A percentile compares a stretch with the other conserved stretches of the same genome.
Evolutionary conservation across 2,888 invertebrate genomes (phyloP).

Genomic region (Cyrtodaria siliqua): DNA sequence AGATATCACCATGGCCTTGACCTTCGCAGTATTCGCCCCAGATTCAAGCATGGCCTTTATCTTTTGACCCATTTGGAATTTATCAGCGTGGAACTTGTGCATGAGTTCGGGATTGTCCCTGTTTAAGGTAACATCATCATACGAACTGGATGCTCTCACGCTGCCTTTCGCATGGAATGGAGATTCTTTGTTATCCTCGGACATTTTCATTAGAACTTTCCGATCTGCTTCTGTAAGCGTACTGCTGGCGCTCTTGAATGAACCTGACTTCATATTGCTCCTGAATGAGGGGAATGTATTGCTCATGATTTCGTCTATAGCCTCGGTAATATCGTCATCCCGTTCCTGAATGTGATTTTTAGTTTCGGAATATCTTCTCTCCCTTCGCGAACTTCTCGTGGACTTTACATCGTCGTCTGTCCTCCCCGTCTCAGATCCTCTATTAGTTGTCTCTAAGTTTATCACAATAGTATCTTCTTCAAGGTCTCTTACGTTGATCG

Average conservation of each 20-base stretch:
- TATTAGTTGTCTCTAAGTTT: not conserved
- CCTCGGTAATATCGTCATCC: conserved; percentile 77
- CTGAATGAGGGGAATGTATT: conserved; percentile 69
- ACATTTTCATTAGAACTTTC: conserved; percentile 69
- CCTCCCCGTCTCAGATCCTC: conserved; percentile 35
- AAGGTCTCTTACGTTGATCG: not conserved
- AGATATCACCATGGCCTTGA: conserved; percentile 69
- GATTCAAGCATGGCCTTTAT: conserved; percentile 74
- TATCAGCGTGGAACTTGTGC: conserved; percentile 69
- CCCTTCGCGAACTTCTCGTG: conserved; percentile 64
- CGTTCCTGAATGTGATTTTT: conserved; percentile 61
- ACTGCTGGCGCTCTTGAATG: conserved; percentile 63
- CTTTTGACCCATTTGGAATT: conserved; percentile 70
- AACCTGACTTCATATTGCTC: conserved; percentile 66
- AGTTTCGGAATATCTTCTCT: conserved; percentile 75
- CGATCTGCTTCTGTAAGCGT: conserved; percentile 78
- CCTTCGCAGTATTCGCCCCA: conserved; percentile 66
- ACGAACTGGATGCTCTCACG: conserved; percentile 56
- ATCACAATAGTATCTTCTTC: not conserved
- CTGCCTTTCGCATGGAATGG: conserved; percentile 75
- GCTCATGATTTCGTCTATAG: conserved; percentile 82
- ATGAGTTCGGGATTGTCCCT: conserved; percentile 71
- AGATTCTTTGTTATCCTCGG: conserved; percentile 66
- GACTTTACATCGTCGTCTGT: conserved; percentile 54
- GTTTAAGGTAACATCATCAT: conserved; percentile 62